Conservation (phyloP, 2,888 invertebrate species). For the Acanthosoma haemorrhoidale region DNA sequence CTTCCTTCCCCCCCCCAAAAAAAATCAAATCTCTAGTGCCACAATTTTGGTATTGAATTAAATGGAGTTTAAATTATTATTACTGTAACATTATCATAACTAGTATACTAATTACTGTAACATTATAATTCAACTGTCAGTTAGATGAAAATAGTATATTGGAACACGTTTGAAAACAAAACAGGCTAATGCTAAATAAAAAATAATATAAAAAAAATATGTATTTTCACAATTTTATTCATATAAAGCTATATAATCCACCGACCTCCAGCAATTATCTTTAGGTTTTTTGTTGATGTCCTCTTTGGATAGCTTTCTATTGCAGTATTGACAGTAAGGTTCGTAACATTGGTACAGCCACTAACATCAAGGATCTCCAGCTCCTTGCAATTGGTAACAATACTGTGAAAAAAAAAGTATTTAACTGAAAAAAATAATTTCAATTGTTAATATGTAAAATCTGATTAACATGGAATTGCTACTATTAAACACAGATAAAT, state of each 20-base stretch:
- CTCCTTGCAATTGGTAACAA: conserved; percentile 28
- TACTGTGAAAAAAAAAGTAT: conserved; percentile 28
- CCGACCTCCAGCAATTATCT: conserved; percentile 25
- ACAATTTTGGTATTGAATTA: no score
- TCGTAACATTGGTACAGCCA: conserved; percentile 31
- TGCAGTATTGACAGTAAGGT: conserved; percentile 33
- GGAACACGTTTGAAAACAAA: background rate
- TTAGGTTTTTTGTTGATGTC: background rate
- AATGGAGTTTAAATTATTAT: no score
- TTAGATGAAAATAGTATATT: no score
- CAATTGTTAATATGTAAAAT: no score
- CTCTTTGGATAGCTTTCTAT: background rate
- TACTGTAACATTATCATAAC: no score
- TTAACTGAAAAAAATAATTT: no score
- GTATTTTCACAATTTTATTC: background rate
- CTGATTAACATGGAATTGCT: no score
- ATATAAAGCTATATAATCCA: background rate
- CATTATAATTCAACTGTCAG: no score
- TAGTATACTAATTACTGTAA: no score
- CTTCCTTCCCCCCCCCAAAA: no score
- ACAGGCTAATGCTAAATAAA: background rate
- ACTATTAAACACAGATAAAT: no score
- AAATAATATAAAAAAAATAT: background rate
- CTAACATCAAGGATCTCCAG: conserved; percentile 31
- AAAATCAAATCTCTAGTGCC: no score